These are phyloP conservation scores for Sebastes diploproa DNA, from an alignment of 2,797 vertebrate species.

Conservation along the genomic window DNA sequence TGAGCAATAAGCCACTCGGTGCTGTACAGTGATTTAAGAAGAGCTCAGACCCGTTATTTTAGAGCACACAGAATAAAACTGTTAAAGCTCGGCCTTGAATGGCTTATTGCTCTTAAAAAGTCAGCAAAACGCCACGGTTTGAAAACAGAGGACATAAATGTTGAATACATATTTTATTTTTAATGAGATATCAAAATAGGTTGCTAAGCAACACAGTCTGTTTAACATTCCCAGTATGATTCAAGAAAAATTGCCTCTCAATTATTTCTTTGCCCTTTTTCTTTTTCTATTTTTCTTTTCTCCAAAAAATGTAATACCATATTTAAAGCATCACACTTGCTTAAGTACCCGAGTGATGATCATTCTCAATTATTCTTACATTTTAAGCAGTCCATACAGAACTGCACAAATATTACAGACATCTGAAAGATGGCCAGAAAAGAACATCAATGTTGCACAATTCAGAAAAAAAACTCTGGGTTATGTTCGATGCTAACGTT, in stretches of 20 bases:
- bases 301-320: not conserved
- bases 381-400: not conserved
- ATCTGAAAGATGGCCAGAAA: not conserved
- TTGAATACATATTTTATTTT: slow-evolving; percentile 31
- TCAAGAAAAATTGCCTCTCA: not conserved
- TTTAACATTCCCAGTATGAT: slow-evolving; percentile 3
- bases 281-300: not conserved
- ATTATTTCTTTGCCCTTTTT: slow-evolving; percentile 6
- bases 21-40: not conserved
- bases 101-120: slow-evolving; percentile 14
- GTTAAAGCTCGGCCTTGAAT: not conserved
- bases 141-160: slow-evolving; percentile 20
- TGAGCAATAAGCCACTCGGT: not conserved
- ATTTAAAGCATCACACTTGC: not conserved
- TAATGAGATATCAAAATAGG: slow-evolving; percentile 19
- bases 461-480: no score
- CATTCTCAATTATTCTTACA: not conserved
- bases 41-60: not conserved
- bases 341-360: not conserved
- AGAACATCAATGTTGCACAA: not conserved
- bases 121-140: not conserved
- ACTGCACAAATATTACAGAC: not conserved
- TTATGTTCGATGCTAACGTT: not conserved
- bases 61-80: not conserved
- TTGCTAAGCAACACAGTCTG: slow-evolving; percentile 28